Evolutionary conservation across 2,888 invertebrate genomes (phyloP).

Genomic region (Melanchra persicariae): DNA sequence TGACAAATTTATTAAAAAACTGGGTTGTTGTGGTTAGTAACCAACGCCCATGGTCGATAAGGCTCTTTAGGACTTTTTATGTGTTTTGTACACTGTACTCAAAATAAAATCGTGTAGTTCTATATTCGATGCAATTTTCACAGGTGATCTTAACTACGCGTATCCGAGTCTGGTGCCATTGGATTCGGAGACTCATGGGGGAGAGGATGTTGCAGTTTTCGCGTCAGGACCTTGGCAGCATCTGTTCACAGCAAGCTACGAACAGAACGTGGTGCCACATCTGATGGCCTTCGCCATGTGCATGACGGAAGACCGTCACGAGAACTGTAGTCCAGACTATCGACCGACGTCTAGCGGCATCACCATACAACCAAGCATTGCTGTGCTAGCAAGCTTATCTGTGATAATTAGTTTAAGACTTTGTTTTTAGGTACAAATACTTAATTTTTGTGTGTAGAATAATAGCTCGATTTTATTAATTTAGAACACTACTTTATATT

Average conservation of each 20-base stretch:
- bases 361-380: constrained; percentile 43
- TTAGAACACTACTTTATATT: not conserved
- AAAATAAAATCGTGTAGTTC: too few relatives aligned
- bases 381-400: constrained; percentile 66
- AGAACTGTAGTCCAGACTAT: constrained; percentile 74
- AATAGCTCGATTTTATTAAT: constrained; percentile 15
- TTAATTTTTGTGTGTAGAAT: constrained; percentile 37
- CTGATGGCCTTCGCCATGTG: constrained; percentile 94
- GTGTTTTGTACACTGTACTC: too few relatives aligned
- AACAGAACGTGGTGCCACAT: constrained; percentile 95
- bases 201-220: constrained; percentile 95
- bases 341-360: constrained; percentile 36
- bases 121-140: constrained; percentile 24
- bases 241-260: constrained; percentile 94
- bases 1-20: too few relatives aligned
- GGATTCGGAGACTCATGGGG: constrained; percentile 93
- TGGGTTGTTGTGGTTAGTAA: too few relatives aligned
- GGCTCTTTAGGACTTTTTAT: too few relatives aligned
- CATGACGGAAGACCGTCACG: constrained; percentile 89
- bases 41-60: too few relatives aligned
- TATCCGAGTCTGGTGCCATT: constrained; percentile 92
- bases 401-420: constrained; percentile 74
- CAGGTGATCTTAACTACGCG: constrained; percentile 86
- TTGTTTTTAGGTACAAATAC: constrained; percentile 58
- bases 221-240: constrained; percentile 94